Evolutionary conservation across 2,113 vertebrate genomes (phyloP).

Genomic region (Tachysurus vachellii): DNA sequence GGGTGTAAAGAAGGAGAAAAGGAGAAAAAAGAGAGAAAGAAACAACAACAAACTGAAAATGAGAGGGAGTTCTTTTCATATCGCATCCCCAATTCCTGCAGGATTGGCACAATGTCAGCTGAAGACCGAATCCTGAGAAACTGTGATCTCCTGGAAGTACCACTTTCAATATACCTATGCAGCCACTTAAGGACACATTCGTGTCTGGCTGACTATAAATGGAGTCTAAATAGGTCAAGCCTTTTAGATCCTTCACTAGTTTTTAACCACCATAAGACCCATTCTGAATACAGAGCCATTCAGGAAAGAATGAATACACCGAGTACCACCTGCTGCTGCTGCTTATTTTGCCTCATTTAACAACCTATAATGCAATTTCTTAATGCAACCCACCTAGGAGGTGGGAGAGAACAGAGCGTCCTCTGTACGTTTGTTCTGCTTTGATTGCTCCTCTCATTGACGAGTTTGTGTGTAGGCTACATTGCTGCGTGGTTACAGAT

Average conservation of each 20-base stretch:
- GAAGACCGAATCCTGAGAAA: background rate
- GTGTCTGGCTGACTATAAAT: slow-evolving; percentile 35
- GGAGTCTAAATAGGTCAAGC: slow-evolving; percentile 47
- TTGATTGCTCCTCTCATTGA: slow-evolving; percentile 8
- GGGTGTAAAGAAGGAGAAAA: slow-evolving; percentile 27
- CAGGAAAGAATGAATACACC: background rate
- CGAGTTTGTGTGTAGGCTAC: background rate
- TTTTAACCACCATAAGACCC: slow-evolving; percentile 5
- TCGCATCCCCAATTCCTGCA: slow-evolving; percentile 21
- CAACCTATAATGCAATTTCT: slow-evolving; percentile 1
- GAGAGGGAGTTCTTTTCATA: slow-evolving; percentile 25
- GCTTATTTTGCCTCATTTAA: background rate
- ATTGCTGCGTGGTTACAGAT: slow-evolving; percentile 29
- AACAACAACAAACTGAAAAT: slow-evolving; percentile 38
- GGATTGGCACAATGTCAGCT: slow-evolving; percentile 36
- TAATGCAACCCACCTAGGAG: slow-evolving; percentile 8
- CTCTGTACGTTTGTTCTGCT: background rate
- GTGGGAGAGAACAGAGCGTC: slow-evolving; percentile 21
- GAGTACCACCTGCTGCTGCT: background rate
- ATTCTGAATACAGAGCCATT: slow-evolving; percentile 23
- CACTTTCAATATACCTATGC: background rate
- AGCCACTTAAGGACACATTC: slow-evolving; percentile 24
- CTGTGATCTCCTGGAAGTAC: slow-evolving; percentile 1
- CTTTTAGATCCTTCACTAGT: slow-evolving; percentile 32
- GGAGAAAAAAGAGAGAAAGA: background rate